Conservation (phyloP, 1,140 invertebrate species). For the Steinernema feltiae region DNA sequence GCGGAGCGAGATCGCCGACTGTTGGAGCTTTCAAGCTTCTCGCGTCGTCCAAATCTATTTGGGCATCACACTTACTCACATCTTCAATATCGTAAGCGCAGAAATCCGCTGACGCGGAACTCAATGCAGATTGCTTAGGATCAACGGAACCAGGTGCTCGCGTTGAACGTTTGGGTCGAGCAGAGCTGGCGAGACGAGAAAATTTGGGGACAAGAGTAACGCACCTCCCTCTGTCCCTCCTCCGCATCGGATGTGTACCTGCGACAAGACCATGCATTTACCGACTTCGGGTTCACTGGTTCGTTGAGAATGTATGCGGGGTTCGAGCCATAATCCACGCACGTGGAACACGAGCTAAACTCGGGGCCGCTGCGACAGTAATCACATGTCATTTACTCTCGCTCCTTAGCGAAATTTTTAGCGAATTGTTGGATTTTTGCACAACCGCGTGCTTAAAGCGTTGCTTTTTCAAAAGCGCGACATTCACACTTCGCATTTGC, state of each 20-base stretch:
- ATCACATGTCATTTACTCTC: too few relatives aligned
- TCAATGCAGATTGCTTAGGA: slow-evolving; percentile 24
- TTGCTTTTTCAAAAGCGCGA: too few relatives aligned
- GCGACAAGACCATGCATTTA: too few relatives aligned
- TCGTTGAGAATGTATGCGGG: too few relatives aligned
- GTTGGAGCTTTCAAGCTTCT: slow-evolving; percentile 24
- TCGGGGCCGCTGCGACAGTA: too few relatives aligned
- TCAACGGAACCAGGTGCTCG: slow-evolving; percentile 35
- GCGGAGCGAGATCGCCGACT: background rate
- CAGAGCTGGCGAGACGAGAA: slow-evolving; percentile 79
- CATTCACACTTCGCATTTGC: too few relatives aligned
- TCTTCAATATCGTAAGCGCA: slow-evolving; percentile 29
- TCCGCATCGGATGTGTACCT: background rate
- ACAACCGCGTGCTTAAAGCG: too few relatives aligned
- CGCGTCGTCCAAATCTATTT: slow-evolving; percentile 21
- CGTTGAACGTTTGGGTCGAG: slow-evolving; percentile 39
- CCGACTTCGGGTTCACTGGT: too few relatives aligned
- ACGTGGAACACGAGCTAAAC: too few relatives aligned
- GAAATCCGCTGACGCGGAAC: background rate
- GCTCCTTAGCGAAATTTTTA: too few relatives aligned
- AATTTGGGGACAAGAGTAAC: slow-evolving; percentile 59
- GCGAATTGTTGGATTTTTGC: too few relatives aligned
- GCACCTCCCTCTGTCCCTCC: background rate
- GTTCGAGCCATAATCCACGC: too few relatives aligned
- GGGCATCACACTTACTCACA: slow-evolving; percentile 33